Percentiles rank a stretch among this genome's conserved stretches.
Evolutionary conservation across 2,797 vertebrate species (phyloP).

Genomic region (Nyctalus aviator): DNA sequence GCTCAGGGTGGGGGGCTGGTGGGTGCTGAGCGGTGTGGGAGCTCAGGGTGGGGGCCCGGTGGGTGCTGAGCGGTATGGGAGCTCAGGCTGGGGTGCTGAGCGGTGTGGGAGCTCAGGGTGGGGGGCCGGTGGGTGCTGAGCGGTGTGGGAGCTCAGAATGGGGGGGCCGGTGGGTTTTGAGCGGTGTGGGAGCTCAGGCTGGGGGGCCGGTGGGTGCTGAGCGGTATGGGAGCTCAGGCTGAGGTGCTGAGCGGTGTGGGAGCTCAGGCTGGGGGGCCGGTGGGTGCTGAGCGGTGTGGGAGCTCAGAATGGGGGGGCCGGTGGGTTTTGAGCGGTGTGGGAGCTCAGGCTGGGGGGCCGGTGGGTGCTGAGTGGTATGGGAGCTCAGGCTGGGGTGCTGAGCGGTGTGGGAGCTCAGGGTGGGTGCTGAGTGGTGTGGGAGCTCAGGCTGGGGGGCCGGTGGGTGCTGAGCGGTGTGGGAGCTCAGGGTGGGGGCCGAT

Average conservation of each 20-base stretch:
- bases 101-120: too few species aligned
- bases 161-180: neutral
- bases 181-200: neutral
- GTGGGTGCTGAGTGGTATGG: neutral
- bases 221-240: too few species aligned
- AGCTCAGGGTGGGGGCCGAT: neutral
- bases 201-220: too few species aligned
- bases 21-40: too few species aligned
- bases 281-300: neutral
- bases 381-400: neutral
- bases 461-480: neutral
- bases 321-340: neutral
- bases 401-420: too few species aligned
- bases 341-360: neutral
- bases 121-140: too few species aligned
- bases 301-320: neutral
- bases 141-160: neutral
- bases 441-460: too few species aligned
- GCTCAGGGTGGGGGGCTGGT: neutral
- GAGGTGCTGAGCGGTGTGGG: too few species aligned
- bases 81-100: neutral
- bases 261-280: too few species aligned
- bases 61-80: neutral
- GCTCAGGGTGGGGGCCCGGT: too few species aligned
- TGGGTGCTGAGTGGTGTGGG: too few species aligned